Percentiles rank a stretch among this genome's conserved stretches.
phyloP scores from a whole-genome alignment of 2,797 vertebrate species.

The Sitta carolinensis region DNA sequence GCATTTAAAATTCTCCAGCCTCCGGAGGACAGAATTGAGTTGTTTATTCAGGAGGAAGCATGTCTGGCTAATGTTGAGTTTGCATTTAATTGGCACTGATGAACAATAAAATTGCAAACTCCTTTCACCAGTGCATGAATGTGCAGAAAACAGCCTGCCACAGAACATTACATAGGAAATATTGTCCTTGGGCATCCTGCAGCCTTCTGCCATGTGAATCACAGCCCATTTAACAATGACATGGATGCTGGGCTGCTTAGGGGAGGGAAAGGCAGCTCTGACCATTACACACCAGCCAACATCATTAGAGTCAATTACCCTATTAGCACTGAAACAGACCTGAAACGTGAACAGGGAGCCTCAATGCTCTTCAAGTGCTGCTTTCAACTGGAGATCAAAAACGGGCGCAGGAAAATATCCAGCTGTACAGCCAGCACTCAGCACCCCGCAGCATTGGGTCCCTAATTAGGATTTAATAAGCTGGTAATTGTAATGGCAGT shows the following conservation, averaged over 20 bases:
- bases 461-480: constrained; percentile 65
- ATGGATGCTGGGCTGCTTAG: not conserved
- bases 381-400: constrained; percentile 22
- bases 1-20: not conserved
- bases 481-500: constrained; percentile 46
- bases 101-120: constrained; percentile 53
- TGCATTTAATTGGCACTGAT: constrained; percentile 42
- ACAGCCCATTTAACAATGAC: constrained; percentile 5
- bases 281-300: constrained; percentile 1
- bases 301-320: constrained; percentile 52
- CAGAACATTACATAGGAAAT: not conserved
- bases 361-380: not conserved
- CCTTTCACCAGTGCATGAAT: constrained; percentile 18
- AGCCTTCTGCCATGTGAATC: constrained; percentile 28
- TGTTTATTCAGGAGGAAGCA: constrained; percentile 48
- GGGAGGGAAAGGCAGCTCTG: constrained; percentile 31
- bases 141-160: constrained; percentile 39
- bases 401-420: not conserved
- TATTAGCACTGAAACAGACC: constrained; percentile 39
- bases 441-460: constrained; percentile 9
- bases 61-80: constrained; percentile 20
- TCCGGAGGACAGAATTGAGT: not conserved
- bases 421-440: not conserved
- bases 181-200: not conserved
- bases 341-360: not conserved